Evolutionary conservation across 2,797 vertebrate genomes (phyloP).

Genomic region (Epinephelus awoara): DNA sequence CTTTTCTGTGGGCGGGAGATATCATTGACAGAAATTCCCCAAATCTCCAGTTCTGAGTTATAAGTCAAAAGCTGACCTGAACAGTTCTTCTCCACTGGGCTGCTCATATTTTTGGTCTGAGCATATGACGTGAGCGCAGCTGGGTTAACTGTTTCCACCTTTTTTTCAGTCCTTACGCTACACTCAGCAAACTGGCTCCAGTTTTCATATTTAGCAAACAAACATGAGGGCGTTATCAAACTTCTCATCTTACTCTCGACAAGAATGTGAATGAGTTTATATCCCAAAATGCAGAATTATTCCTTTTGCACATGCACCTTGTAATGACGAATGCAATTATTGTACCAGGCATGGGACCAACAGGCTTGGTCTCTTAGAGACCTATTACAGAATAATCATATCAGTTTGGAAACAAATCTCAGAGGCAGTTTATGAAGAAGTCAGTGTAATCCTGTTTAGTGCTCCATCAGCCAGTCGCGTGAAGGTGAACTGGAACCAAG

Average conservation of each 20-base stretch:
- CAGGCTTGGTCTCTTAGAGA: slow-evolving; percentile 49
- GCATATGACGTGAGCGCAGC: not conserved
- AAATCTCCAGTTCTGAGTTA: too few species aligned
- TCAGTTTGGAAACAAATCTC: slow-evolving; percentile 57
- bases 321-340: slow-evolving; percentile 48
- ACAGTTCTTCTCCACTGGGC: not conserved
- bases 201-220: not conserved
- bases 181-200: not conserved
- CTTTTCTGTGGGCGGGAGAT: too few species aligned
- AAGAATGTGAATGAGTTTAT: not conserved
- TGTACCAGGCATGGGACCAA: slow-evolving; percentile 31
- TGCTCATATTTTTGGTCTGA: not conserved
- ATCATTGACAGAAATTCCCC: too few species aligned
- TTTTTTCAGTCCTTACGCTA: not conserved
- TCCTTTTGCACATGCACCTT: slow-evolving; percentile 16
- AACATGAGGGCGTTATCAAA: not conserved
- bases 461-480: slow-evolving; percentile 35
- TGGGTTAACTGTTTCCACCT: not conserved
- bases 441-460: slow-evolving; percentile 52
- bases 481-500: slow-evolving; percentile 33
- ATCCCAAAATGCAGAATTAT: not conserved
- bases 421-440: slow-evolving; percentile 58
- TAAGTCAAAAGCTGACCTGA: not conserved
- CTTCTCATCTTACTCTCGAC: not conserved
- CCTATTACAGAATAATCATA: slow-evolving; percentile 56